These are phyloP conservation scores for Sebastes cheni DNA, from an alignment of 2,797 vertebrate genomes.

Conservation along the genomic window DNA sequence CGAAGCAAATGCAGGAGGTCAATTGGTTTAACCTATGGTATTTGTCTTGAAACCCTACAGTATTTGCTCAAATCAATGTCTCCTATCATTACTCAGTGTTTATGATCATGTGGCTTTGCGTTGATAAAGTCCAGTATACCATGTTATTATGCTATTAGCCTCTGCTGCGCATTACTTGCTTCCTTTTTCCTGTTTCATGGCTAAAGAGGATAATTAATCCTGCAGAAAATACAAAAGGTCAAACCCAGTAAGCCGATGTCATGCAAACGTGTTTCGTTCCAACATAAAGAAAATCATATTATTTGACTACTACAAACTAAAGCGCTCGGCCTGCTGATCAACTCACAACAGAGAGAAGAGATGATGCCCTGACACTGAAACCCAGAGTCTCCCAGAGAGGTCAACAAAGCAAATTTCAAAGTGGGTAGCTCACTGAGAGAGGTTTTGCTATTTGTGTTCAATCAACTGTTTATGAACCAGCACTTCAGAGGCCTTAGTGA, in stretches of 20 bases:
- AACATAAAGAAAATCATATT: background rate
- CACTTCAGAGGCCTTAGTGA: slow-evolving; percentile 39
- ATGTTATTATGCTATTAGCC: background rate
- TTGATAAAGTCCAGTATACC: background rate
- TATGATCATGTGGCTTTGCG: background rate
- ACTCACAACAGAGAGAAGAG: background rate
- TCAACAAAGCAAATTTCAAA: slow-evolving; percentile 26
- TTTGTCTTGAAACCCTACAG: background rate
- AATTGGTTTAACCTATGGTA: background rate
- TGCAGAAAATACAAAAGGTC: background rate
- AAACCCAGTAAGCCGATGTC: background rate
- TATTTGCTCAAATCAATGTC: background rate
- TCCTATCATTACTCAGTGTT: background rate
- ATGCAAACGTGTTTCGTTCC: background rate
- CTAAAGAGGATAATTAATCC: background rate
- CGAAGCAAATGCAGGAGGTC: background rate
- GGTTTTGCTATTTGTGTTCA: slow-evolving; percentile 39
- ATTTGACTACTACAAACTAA: background rate
- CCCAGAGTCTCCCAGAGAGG: background rate
- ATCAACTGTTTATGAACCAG: slow-evolving; percentile 36
- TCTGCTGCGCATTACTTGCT: background rate
- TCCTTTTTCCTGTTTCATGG: background rate
- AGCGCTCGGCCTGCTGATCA: background rate
- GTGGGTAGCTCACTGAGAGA: slow-evolving; percentile 9
- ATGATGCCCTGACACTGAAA: slow-evolving; percentile 3